Base-by-base conservation (phyloP, 2,888 invertebrate species). In the Acronicta alni region DNA sequence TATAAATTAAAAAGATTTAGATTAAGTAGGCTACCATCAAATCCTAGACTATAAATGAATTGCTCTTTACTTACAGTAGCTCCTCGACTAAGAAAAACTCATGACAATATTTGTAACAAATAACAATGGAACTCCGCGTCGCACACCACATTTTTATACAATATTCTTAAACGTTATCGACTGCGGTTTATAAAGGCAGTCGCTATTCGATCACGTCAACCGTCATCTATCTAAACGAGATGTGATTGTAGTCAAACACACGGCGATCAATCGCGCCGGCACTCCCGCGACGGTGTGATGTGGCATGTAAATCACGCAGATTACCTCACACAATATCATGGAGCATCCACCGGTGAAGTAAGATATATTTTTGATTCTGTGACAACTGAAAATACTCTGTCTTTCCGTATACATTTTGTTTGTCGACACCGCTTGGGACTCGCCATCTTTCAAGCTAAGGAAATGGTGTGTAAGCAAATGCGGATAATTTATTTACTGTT, bases 161-260 rank as follows among this genome's bases (percentile, higher is more conserved):
- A 55, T 64, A 63, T 64, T 38, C 30, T 32, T 41, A 48, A 57
- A 57, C 46, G 46, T 55, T 46, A 55, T 45, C 42, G 42, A 20
- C 18, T 56, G 59, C 44, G 56, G 61, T 60, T 56, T 46, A 64
- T 67, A 66, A 60, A 72, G 43, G 57, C 56, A 56, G 57, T 67
- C 59, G 32, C 23, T 37, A 30, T 67, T 65, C 56, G 46, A 58
- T 57, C 57, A 38, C 56, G 46, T 45, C 52, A 56, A 57, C 59
- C 69, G 55, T 56, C 67, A 67, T 70, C 65, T 57, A 66, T 72
- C 46, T 66, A 65, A 76, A 76, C 67, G 75, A 75, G 65, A 57
- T 60, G 74, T 70, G 72, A 74, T 76, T 72, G 65, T 64, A 51
- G 54, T 61, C 67, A 61, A 72, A 72, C 70, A 65, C 57, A 71